Conservation (phyloP, 2,113 vertebrate genomes). For the Microtus richardsoni region DNA sequence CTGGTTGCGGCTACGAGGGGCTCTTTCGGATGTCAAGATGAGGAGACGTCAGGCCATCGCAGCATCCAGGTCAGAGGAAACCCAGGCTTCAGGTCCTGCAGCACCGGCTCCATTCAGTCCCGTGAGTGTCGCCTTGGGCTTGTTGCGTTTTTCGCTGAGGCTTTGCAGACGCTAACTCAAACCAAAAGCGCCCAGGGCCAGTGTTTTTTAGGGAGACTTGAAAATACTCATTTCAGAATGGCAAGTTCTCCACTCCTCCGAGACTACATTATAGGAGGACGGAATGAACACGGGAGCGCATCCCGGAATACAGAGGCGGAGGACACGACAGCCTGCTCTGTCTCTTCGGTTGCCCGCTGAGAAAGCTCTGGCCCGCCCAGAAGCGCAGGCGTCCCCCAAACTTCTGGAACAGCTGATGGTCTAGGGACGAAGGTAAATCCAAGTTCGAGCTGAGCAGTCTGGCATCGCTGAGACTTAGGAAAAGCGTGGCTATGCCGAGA, state of each 20-base stretch:
- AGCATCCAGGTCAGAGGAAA: neutral
- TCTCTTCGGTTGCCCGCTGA: neutral
- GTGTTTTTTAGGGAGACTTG: neutral
- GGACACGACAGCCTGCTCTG: neutral
- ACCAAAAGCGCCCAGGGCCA: neutral
- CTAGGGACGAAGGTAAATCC: neutral
- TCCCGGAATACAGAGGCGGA: neutral
- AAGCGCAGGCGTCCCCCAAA: neutral
- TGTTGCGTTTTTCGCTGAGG: neutral
- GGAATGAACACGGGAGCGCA: neutral
- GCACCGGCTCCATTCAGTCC: neutral
- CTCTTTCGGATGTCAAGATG: too few species aligned
- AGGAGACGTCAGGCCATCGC: neutral
- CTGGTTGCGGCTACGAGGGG: rapidly evolving
- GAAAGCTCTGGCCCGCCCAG: neutral
- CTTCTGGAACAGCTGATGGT: neutral
- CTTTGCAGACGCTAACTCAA: neutral
- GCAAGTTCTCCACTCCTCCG: neutral
- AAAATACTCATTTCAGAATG: neutral
- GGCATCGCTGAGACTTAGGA: neutral
- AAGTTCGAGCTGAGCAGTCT: neutral
- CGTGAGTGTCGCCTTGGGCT: neutral
- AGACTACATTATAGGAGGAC: neutral
- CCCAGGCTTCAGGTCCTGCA: neutral
- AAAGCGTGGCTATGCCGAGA: too few species aligned